Conservation (phyloP, 2,888 invertebrate species). For the Stratiomys singularior region DNA sequence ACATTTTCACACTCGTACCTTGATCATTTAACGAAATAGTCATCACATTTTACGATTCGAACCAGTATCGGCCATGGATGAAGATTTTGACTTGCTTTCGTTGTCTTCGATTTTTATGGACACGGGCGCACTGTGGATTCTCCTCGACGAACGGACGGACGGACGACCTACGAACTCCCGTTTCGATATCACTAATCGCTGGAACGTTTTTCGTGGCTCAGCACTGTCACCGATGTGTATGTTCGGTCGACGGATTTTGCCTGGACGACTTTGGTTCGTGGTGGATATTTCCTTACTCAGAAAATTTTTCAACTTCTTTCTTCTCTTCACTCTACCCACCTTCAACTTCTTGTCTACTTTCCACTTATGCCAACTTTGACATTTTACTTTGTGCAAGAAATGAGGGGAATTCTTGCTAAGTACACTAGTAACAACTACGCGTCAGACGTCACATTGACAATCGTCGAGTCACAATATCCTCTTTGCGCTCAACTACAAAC, state of each 20-base stretch:
- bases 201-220: constrained; percentile 7
- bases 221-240: too few relatives aligned
- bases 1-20: constrained; percentile 52
- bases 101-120: constrained; percentile 17
- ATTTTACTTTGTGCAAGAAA: constrained; percentile 5
- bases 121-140: constrained; percentile 6
- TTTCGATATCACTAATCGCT: constrained; percentile 11
- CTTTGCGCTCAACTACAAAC: too few relatives aligned
- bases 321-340: constrained; percentile 41
- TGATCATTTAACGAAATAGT: constrained; percentile 56
- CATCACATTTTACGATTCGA: constrained; percentile 58
- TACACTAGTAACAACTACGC: too few relatives aligned
- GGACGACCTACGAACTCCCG: constrained; percentile 17
- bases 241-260: constrained; percentile 13
- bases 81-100: constrained; percentile 50
- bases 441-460: too few relatives aligned
- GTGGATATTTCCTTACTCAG: constrained; percentile 42
- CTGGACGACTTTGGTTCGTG: constrained; percentile 33
- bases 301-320: constrained; percentile 17
- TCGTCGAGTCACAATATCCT: too few relatives aligned
- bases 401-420: too few relatives aligned
- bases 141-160: too few relatives aligned
- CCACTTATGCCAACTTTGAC: constrained; percentile 48
- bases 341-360: constrained; percentile 29
- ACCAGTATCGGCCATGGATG: constrained; percentile 55